Base-by-base conservation (phyloP, 2,113 vertebrate species). In the Laterallus jamaicensis region DNA sequence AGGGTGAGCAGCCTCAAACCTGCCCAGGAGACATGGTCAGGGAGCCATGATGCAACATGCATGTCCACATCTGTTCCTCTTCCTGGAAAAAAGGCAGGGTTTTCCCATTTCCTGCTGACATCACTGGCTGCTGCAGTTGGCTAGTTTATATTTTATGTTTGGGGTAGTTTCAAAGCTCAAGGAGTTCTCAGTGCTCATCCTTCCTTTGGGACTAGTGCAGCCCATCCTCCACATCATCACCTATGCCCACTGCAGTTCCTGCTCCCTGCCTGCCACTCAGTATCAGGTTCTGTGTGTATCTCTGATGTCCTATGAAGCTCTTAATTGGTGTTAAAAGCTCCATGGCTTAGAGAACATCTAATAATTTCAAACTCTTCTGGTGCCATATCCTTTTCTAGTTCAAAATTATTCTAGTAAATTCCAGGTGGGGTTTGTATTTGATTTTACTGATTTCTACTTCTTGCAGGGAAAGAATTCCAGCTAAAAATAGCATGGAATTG, bases 391-490 rank as follows among this genome's bases (percentile, higher is more conserved):
- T 88, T 86, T 81, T 59, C 56, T 63, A 15, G 84, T 81, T 89
- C 47, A 77, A n/a, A n/a, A 40, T 2, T 0, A 52, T 40, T 88
- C 32, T 20, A 70, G 42, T 90, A 75, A 83, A 90, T 90, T 93
- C 35, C 37, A 74, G 29, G 15, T 93, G 71, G 63, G 42, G 22
- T 96, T 82, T 82, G 3, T n/a, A 66, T 92, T 94, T 93, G 19
- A 64, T 88, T 85, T 96, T 42, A 59, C 70, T 95, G 69, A 91
- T 95, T 91, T 94, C 63, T 90, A 62, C 70, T 79, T 37, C 63
- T 86, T 76, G 74, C 62, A 54, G 60, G 75, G 52, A 88, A 87
- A 71, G n/a, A 75, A 92, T 78, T 59, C 37, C 50, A 94, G 49
- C 70, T 88, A 88, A 84, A 94, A 81, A 70, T n/a, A 88, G 39